phyloP scores from a whole-genome alignment of 2,797 vertebrate species.

The Poeciliopsis presidionis region DNA sequence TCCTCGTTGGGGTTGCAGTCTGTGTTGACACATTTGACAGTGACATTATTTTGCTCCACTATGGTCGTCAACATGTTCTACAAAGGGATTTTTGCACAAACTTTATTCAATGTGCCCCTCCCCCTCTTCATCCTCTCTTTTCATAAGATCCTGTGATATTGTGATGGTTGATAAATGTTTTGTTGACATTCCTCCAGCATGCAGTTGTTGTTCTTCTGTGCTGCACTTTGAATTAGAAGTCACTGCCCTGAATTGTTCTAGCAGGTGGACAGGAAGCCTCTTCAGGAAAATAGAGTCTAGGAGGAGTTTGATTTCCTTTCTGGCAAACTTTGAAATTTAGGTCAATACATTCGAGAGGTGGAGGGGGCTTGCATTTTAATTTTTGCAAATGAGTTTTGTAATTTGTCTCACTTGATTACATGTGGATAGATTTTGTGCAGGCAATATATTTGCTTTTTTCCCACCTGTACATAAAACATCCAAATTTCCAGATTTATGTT shows the following conservation, averaged over 20 bases:
- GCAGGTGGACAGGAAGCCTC: constrained; percentile 80
- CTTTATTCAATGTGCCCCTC: constrained; percentile 10
- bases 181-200: constrained; percentile 69
- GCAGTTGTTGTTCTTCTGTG: constrained; percentile 61
- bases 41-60: background rate
- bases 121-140: too few species aligned
- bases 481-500: background rate
- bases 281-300: constrained; percentile 75
- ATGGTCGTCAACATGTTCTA: background rate
- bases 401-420: constrained; percentile 16
- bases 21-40: constrained; percentile 6
- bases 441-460: background rate
- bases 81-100: constrained; percentile 36
- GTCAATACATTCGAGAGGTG: constrained; percentile 6
- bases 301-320: constrained; percentile 65
- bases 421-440: background rate
- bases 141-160: constrained; percentile 14
- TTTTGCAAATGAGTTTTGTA: constrained; percentile 19
- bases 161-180: constrained; percentile 45
- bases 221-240: constrained; percentile 64
- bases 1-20: constrained; percentile 1
- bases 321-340: constrained; percentile 43
- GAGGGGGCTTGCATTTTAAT: constrained; percentile 2
- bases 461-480: background rate
- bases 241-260: constrained; percentile 75